A percentile compares a stretch with the other conserved stretches of the same genome.
Conservation (phyloP, 2,113 vertebrate species). For the Nannobrachium achirus region DNA sequence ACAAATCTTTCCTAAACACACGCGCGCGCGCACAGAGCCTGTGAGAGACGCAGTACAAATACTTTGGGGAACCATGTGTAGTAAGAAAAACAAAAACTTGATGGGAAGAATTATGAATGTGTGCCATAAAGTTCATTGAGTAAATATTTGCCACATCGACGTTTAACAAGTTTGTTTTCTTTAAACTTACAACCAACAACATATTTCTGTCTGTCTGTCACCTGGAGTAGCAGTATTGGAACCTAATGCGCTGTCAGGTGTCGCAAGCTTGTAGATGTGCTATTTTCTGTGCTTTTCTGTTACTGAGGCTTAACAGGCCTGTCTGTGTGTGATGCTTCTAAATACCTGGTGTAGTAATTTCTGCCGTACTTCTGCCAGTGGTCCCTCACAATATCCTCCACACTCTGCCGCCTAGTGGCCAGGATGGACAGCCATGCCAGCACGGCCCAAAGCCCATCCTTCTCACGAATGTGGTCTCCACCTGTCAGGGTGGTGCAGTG, state of each 20-base stretch:
- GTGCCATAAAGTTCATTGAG: too few relatives aligned
- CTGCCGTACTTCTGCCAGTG: constrained; percentile 96
- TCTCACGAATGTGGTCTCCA: constrained; percentile 95
- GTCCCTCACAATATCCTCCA: constrained; percentile 91
- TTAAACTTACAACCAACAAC: too few relatives aligned
- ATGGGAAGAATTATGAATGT: too few relatives aligned
- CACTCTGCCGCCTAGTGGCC: constrained; percentile 87
- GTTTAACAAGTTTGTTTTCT: too few relatives aligned
- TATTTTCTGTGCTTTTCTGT: not conserved
- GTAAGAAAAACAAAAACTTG: too few relatives aligned
- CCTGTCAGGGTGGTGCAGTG: constrained; percentile 73
- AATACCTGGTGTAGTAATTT: constrained; percentile 94
- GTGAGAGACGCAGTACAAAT: too few relatives aligned
- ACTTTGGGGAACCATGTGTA: too few relatives aligned
- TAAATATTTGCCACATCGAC: too few relatives aligned
- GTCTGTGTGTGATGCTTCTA: not conserved
- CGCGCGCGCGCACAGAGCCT: too few relatives aligned
- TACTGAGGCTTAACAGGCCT: not conserved
- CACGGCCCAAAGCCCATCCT: constrained; percentile 96
- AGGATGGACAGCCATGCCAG: constrained; percentile 97
- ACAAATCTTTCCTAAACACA: too few relatives aligned
- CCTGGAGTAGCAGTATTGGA: not conserved
- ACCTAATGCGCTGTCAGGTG: not conserved
- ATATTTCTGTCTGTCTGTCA: not conserved
- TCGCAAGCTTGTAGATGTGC: too few relatives aligned